Evolutionary conservation across 2,113 vertebrate genomes (phyloP).

Genomic region (Siniperca chuatsi): DNA sequence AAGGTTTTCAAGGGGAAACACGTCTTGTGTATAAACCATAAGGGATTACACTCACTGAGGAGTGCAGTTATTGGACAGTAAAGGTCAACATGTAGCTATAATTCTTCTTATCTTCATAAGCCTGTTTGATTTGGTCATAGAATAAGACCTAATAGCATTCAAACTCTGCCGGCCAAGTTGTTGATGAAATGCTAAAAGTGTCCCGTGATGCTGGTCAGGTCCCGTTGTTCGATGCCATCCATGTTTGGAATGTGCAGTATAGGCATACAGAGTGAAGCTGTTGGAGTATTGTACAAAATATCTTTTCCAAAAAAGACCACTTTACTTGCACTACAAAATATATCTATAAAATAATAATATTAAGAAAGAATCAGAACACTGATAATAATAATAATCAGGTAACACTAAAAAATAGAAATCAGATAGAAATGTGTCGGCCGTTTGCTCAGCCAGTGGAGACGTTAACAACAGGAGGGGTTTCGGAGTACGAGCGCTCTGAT

Average conservation of each 20-base stretch:
- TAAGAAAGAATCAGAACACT: conserved; percentile 38
- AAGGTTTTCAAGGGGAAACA: background rate
- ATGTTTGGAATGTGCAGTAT: conserved; percentile 78
- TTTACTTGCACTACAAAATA: conserved; percentile 79
- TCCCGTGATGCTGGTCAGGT: conserved; percentile 52
- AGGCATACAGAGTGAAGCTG: conserved; percentile 70
- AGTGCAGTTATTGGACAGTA: background rate
- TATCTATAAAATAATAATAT: conserved; percentile 76
- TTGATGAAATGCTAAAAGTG: background rate
- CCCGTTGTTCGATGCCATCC: conserved; percentile 61
- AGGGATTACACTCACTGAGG: background rate
- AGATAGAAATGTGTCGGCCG: conserved; percentile 74
- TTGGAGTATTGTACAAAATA: conserved; percentile 79
- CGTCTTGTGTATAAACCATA: background rate
- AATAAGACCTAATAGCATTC: background rate
- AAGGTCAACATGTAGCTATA: background rate
- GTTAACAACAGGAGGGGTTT: conserved; percentile 49
- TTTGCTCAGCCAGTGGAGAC: conserved; percentile 46
- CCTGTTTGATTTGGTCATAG: background rate
- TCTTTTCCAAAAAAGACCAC: conserved; percentile 72
- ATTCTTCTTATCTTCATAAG: too few species aligned
- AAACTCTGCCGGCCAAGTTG: too few species aligned
- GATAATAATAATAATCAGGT: conserved; percentile 20
- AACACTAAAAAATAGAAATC: conserved; percentile 72
- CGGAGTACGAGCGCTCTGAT: conserved; percentile 67